Conservation (phyloP, 2,888 invertebrate species). For the Stenoptilia bipunctidactyla region DNA sequence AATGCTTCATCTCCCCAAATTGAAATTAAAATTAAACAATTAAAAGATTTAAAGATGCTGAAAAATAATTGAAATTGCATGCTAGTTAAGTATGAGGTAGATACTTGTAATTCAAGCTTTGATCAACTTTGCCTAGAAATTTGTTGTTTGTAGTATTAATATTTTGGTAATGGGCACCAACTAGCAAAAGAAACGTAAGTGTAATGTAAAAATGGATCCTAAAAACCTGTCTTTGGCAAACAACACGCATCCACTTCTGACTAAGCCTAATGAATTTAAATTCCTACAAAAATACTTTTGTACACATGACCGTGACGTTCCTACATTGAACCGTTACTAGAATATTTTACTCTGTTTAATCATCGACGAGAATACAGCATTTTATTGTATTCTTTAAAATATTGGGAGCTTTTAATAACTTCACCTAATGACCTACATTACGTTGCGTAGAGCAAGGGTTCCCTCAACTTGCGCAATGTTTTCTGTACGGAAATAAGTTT, state of each 20-base stretch:
- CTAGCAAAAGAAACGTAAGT: too few relatives aligned
- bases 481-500: slow-evolving; percentile 27
- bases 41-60: too few relatives aligned
- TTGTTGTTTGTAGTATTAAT: too few relatives aligned
- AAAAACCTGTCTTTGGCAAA: not conserved
- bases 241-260: not conserved
- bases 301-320: slow-evolving; percentile 48
- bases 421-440: slow-evolving; percentile 43
- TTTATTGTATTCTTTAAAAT: not conserved
- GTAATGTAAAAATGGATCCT: too few relatives aligned
- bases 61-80: too few relatives aligned
- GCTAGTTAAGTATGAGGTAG: too few relatives aligned
- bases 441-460: slow-evolving; percentile 36
- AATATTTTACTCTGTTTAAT: slow-evolving; percentile 3
- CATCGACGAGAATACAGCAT: not conserved
- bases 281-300: slow-evolving; percentile 46
- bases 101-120: too few relatives aligned
- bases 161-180: too few relatives aligned
- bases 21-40: too few relatives aligned
- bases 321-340: slow-evolving; percentile 25
- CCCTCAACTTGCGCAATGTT: slow-evolving; percentile 35
- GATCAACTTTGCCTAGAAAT: too few relatives aligned
- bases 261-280: slow-evolving; percentile 25
- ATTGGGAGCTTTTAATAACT: not conserved
- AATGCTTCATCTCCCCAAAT: too few relatives aligned